Evolutionary conservation across 1,140 invertebrate genomes (phyloP).

Genomic region (Diabrotica virgifera): DNA sequence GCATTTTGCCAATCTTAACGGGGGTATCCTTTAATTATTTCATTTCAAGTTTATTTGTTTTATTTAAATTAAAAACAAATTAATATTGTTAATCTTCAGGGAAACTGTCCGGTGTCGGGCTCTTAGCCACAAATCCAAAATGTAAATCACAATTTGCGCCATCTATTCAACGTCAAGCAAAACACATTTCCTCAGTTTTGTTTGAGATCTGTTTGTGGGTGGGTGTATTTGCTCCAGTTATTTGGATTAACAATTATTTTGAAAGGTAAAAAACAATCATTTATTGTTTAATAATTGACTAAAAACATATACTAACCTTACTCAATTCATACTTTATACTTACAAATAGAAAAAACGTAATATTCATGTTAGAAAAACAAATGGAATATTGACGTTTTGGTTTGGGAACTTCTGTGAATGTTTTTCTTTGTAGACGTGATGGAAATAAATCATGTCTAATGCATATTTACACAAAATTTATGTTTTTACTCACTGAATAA

Average conservation of each 20-base stretch:
- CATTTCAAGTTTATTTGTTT: no score
- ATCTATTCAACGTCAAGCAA: background rate
- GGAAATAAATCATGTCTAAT: background rate
- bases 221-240: background rate
- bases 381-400: background rate
- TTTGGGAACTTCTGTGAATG: background rate
- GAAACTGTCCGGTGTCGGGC: no score
- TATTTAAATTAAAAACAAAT: no score
- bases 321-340: no score
- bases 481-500: background rate
- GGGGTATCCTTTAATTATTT: no score
- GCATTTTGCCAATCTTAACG: no score
- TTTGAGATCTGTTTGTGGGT: background rate
- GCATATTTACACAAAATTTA: background rate
- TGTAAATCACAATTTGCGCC: no score
- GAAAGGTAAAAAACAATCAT: background rate
- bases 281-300: no score
- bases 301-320: no score
- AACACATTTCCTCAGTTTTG: background rate
- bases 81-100: no score
- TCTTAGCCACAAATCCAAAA: no score
- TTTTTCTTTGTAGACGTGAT: background rate
- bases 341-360: no score
- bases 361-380: background rate
- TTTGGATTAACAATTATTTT: background rate